Base-by-base conservation (phyloP, 2,888 invertebrate species). In the Argyresthia goedartella region DNA sequence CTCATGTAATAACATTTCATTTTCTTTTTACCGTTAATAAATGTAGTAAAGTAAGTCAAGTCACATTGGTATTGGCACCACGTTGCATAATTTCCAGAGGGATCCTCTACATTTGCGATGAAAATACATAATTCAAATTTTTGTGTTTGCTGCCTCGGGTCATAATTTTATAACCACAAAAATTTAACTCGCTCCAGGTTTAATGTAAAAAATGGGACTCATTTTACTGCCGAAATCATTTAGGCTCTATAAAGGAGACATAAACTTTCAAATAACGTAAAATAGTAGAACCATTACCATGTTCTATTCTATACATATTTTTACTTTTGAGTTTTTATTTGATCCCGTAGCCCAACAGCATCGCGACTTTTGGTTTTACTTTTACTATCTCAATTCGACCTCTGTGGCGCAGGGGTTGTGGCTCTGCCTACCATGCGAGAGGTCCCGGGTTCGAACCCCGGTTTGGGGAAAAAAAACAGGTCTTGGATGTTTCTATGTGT, bases 71-170 rank as follows among this genome's bases (percentile, higher is more conserved):
- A 36, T 13, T 36, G 36, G 36, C 35, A 36, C 14, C 14, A 9
- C 8, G 25, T 48, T 48, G 48, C 48, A 48, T 48, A 48, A 48
- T 64, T 67, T 55, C 25, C 60, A 59, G 59, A 60, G 60, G 61
- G 61, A 65, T 65, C 60, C 57, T 61, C 60, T 61, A 64, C 69
- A 66, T 68, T 64, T 66, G 67, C 67, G 65, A 61, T 61, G 60
- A 57, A 58, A 60, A 71, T 75, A 66, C 65, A 73, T 76, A 66
- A 73, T 76, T 73, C 64, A 70, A 62, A 63, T 65, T 25, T 2
- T 36, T 33, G 15, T 46, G 34, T 45, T 56, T 58, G 53, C 54
- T 57, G 62, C 59, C 51, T 43, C 57, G 60, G 63, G 59, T 60
- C 15, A 25, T 58, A 57, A 60, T 59, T 58, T 55, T 49, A 50